Evolutionary conservation across 2,888 invertebrate genomes (phyloP).

Genomic region (Diaperis boleti): DNA sequence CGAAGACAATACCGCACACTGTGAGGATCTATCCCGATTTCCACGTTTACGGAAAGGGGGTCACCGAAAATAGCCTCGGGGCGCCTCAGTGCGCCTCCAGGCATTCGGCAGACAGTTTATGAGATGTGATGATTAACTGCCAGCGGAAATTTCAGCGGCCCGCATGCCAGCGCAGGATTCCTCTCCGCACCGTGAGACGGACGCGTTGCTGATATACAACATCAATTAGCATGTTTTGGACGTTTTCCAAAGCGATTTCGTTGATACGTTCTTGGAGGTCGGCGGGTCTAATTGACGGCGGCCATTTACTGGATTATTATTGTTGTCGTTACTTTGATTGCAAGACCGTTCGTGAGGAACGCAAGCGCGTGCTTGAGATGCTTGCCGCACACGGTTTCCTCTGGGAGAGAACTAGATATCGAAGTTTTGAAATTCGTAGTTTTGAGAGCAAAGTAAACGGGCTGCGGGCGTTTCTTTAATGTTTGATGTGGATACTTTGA

Average conservation of each 20-base stretch:
- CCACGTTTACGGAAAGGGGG: too few species aligned
- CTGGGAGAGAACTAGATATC: too few species aligned
- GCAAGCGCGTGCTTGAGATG: too few species aligned
- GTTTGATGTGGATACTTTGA: too few species aligned
- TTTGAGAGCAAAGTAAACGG: too few species aligned
- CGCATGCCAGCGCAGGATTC: conserved; percentile 28
- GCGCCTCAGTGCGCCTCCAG: not conserved
- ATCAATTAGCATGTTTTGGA: conserved; percentile 40
- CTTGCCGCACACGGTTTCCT: too few species aligned
- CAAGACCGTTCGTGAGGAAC: not conserved
- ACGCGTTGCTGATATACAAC: conserved; percentile 29
- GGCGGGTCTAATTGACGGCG: conserved; percentile 16
- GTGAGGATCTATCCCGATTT: too few species aligned
- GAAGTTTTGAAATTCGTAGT: too few species aligned
- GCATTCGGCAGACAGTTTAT: conserved; percentile 1
- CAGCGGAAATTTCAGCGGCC: conserved; percentile 23
- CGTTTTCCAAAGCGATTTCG: conserved; percentile 32
- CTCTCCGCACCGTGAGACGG: conserved; percentile 20
- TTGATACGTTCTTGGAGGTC: conserved; percentile 17
- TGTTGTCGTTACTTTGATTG: conserved; percentile 12
- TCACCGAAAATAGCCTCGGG: not conserved
- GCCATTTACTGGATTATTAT: conserved; percentile 21
- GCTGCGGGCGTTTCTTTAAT: too few species aligned
- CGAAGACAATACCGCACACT: too few species aligned
- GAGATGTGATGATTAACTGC: conserved; percentile 18